These are phyloP conservation scores for Chymomyza caudatula DNA, from an alignment of 2,888 invertebrate species.

Conservation along the genomic window DNA sequence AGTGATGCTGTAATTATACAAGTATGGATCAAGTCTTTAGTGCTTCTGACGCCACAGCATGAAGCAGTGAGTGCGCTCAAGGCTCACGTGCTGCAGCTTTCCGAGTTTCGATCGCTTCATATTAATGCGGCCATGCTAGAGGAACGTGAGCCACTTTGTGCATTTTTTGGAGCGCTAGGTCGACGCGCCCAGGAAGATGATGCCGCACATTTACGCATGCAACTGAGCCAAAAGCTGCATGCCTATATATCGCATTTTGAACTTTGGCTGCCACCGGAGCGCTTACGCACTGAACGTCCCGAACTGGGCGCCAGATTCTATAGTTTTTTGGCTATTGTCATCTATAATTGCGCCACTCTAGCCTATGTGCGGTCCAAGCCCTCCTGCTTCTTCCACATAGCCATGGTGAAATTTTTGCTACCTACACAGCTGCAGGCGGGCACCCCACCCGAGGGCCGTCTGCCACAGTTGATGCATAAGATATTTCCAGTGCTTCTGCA, in stretches of 20 bases:
- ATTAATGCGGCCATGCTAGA: conserved; percentile 51
- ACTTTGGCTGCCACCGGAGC: conserved; percentile 69
- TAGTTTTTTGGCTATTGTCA: conserved; percentile 76
- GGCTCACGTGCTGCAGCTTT: conserved; percentile 55
- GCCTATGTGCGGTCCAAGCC: conserved; percentile 74
- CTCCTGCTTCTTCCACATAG: conserved; percentile 79
- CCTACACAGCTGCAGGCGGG: conserved; percentile 79
- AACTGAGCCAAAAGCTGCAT: conserved; percentile 73
- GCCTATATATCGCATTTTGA: conserved; percentile 74
- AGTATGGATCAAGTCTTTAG: conserved; percentile 75
- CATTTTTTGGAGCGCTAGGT: conserved; percentile 75
- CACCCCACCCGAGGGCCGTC: conserved; percentile 75
- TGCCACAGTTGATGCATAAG: conserved; percentile 79
- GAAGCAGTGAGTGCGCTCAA: conserved; percentile 70
- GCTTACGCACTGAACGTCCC: conserved; percentile 56
- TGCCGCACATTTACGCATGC: conserved; percentile 53
- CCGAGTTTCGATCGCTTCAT: conserved; percentile 67
- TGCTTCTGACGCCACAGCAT: conserved; percentile 72
- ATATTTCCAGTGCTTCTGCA: conserved; percentile 80
- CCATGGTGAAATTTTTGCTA: conserved; percentile 79
- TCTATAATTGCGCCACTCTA: conserved; percentile 75
- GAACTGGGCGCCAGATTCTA: conserved; percentile 74
- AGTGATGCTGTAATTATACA: conserved; percentile 61
- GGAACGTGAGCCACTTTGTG: conserved; percentile 75
- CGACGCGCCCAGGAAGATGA: conserved; percentile 48